A percentile compares a stretch with the other conserved stretches of the same genome.
These are phyloP conservation scores for Drosophila anceps DNA, from an alignment of 2,888 invertebrate species.

Conservation along the genomic window DNA sequence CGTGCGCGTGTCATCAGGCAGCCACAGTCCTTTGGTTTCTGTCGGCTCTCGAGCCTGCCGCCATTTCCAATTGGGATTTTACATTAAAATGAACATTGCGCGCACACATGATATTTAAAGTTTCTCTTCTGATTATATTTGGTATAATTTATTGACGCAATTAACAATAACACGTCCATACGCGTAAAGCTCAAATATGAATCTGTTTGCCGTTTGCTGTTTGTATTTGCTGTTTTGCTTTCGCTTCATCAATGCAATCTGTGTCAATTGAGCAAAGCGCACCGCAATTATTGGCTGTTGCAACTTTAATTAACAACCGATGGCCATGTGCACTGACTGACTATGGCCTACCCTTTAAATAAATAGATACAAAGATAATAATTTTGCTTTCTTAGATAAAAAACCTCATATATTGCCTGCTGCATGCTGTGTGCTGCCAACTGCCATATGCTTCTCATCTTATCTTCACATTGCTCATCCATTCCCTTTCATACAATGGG, in stretches of 20 bases:
- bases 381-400: background rate
- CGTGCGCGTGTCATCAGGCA: slow-evolving; percentile 28
- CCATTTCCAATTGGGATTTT: slow-evolving; percentile 12
- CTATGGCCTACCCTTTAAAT: slow-evolving; percentile 2
- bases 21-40: slow-evolving; percentile 7
- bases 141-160: slow-evolving; percentile 14
- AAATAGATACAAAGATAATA: background rate
- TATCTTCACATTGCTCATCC: too few relatives aligned
- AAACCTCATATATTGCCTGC: too few relatives aligned
- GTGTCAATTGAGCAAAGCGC: slow-evolving; percentile 73
- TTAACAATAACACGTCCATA: slow-evolving; percentile 29
- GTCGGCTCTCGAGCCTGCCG: background rate
- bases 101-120: slow-evolving; percentile 10
- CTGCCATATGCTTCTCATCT: background rate
- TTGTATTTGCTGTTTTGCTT: background rate
- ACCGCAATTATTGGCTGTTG: slow-evolving; percentile 68
- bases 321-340: slow-evolving; percentile 15
- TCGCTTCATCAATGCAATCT: slow-evolving; percentile 25
- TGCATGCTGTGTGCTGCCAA: too few relatives aligned
- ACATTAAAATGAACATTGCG: slow-evolving; percentile 1
- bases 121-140: background rate
- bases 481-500: too few relatives aligned
- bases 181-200: slow-evolving; percentile 7
- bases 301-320: slow-evolving; percentile 68
- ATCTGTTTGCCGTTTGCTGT: slow-evolving; percentile 19